Evolutionary conservation across 2,797 vertebrate species (phyloP).

Genomic region (Periparus ater): DNA sequence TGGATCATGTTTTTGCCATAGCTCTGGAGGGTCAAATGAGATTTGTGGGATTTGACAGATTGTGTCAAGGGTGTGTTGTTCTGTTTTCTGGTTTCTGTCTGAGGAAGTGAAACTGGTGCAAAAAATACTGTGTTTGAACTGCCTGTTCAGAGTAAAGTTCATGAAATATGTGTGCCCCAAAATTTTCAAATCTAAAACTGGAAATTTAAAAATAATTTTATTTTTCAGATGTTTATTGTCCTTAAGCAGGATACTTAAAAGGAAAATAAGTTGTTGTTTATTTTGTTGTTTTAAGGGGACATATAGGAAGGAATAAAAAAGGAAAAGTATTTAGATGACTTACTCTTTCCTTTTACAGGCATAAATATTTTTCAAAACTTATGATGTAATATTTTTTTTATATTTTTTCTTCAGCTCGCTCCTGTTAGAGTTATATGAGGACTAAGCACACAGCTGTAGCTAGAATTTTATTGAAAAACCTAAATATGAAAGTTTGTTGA

Average conservation of each 20-base stretch:
- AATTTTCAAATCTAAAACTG: neutral
- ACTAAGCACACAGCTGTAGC: neutral
- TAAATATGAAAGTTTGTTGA: neutral
- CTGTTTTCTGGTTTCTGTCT: neutral
- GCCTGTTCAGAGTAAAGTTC: neutral
- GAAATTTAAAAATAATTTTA: neutral
- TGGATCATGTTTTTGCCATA: neutral
- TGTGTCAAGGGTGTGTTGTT: neutral
- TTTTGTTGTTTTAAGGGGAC: neutral
- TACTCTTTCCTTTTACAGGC: neutral
- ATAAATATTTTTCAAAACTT: neutral
- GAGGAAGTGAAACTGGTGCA: neutral
- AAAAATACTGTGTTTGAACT: neutral
- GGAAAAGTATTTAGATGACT: neutral
- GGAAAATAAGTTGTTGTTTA: neutral
- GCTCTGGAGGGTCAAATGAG: neutral
- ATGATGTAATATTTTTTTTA: neutral
- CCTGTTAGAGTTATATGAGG: neutral
- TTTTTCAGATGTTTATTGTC: neutral
- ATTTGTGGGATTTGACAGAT: neutral
- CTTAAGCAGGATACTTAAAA: neutral
- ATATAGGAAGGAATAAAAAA: neutral
- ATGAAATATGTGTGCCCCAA: neutral
- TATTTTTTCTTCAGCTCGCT: neutral
- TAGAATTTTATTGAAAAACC: neutral